A percentile compares a stretch with the other conserved stretches of the same genome.
Evolutionary conservation across 2,888 invertebrate species (phyloP).

Genomic region (Nineta flava): DNA sequence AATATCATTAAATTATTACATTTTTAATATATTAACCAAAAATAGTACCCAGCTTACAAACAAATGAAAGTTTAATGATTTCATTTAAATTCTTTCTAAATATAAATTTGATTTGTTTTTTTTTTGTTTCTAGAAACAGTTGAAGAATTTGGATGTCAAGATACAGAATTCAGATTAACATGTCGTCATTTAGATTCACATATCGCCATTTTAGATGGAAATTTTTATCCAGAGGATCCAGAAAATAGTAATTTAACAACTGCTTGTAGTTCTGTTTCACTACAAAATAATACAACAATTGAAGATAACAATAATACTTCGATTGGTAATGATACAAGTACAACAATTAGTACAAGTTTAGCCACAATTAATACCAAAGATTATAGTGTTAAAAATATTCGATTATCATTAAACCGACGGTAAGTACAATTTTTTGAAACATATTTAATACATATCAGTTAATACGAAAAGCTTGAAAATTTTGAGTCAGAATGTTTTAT

Average conservation of each 20-base stretch:
- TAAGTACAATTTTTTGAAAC: constrained; percentile 21
- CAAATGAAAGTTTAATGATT: no score
- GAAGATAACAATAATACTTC: constrained; percentile 8
- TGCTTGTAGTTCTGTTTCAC: neutral
- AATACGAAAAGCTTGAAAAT: no score
- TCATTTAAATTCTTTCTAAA: no score
- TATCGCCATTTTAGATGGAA: constrained; percentile 45
- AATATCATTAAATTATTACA: no score
- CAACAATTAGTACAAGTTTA: no score
- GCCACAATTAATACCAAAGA: constrained; percentile 27
- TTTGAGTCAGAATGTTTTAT: no score
- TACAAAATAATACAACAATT: neutral
- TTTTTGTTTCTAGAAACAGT: constrained; percentile 41
- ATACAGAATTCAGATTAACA: constrained; percentile 41
- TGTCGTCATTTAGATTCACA: constrained; percentile 45
- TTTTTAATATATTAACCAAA: no score
- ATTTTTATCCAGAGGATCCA: constrained; percentile 31
- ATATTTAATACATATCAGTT: no score
- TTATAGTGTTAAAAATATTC: constrained; percentile 27
- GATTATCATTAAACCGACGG: constrained; percentile 36
- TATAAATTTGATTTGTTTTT: neutral
- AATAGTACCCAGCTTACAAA: no score
- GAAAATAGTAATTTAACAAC: constrained; percentile 1
- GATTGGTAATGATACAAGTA: no score
- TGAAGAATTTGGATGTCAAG: constrained; percentile 42